A percentile compares a stretch with the other conserved stretches of the same genome.
Evolutionary conservation across 1,140 invertebrate species (phyloP).

Genomic region (Anadara kagoshimensis): DNA sequence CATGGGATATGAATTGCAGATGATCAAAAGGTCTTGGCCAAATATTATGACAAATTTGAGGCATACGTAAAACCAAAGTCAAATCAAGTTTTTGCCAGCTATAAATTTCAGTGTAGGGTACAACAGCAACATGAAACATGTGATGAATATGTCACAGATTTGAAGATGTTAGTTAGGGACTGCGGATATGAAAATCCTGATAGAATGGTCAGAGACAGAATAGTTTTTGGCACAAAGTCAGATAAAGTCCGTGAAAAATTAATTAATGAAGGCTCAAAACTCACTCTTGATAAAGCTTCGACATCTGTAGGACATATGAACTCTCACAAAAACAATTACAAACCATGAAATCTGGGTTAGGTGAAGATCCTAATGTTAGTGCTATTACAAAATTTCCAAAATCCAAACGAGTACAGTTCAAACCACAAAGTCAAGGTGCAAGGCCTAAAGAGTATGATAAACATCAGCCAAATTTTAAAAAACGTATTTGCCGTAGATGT

Average conservation of each 20-base stretch:
- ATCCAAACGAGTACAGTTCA: neutral
- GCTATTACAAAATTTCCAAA: neutral
- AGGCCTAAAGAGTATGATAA: neutral
- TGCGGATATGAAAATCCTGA: conserved; percentile 32
- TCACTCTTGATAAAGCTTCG: conserved; percentile 1
- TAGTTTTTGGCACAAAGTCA: conserved; percentile 39
- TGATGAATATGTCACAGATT: conserved; percentile 41
- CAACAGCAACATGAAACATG: no score
- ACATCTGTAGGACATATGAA: conserved; percentile 25
- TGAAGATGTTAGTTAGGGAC: conserved; percentile 36
- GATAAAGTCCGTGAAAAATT: conserved; percentile 26
- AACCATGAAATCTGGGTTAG: conserved; percentile 8
- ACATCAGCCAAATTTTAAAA: neutral
- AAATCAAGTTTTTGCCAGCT: no score
- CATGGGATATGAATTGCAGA: neutral
- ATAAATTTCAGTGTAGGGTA: no score
- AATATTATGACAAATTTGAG: conserved; percentile 8
- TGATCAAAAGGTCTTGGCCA: neutral
- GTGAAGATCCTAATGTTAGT: conserved; percentile 13
- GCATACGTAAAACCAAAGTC: conserved; percentile 23
- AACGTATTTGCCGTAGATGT: neutral
- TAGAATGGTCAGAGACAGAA: conserved; percentile 37
- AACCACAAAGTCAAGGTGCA: conserved; percentile 6
- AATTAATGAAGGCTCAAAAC: no score
- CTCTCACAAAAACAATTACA: conserved; percentile 20